Evolutionary conservation across 2,797 vertebrate genomes (phyloP).

Genomic region (Fistularia tabacaria): DNA sequence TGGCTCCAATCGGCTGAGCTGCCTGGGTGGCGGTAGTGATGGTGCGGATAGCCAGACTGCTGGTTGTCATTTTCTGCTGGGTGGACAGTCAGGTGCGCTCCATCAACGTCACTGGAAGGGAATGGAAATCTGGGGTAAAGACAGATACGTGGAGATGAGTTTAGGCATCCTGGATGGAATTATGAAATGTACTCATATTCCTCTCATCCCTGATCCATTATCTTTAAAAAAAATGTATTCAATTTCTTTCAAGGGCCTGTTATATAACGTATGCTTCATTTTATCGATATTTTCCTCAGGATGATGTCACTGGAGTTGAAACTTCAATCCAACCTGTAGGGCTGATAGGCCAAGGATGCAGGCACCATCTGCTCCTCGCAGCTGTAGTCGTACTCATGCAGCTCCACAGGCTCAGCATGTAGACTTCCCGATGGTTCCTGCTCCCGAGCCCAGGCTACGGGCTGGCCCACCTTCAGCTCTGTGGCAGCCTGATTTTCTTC

Average conservation of each 20-base stretch:
- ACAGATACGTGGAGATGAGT: no score
- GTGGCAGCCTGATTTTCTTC: constrained; percentile 23
- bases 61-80: constrained; percentile 58
- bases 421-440: constrained; percentile 52
- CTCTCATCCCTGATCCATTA: no score
- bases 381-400: constrained; percentile 61
- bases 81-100: constrained; percentile 25
- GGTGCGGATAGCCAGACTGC: constrained; percentile 44
- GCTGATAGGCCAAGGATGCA: constrained; percentile 52
- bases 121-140: constrained; percentile 49
- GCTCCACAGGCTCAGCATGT: constrained; percentile 51
- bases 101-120: constrained; percentile 28
- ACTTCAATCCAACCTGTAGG: constrained; percentile 62
- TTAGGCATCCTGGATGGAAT: no score
- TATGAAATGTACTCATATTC: no score
- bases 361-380: constrained; percentile 77
- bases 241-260: neutral
- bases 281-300: no score
- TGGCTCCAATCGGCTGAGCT: constrained; percentile 79
- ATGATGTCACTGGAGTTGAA: no score
- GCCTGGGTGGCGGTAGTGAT: constrained; percentile 57
- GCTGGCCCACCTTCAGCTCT: constrained; percentile 45
- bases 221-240: no score
- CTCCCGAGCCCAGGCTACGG: constrained; percentile 59
- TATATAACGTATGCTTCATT: neutral